These are phyloP conservation scores for Hyppa rectilinea DNA, from an alignment of 2,888 invertebrate species.

Conservation along the genomic window DNA sequence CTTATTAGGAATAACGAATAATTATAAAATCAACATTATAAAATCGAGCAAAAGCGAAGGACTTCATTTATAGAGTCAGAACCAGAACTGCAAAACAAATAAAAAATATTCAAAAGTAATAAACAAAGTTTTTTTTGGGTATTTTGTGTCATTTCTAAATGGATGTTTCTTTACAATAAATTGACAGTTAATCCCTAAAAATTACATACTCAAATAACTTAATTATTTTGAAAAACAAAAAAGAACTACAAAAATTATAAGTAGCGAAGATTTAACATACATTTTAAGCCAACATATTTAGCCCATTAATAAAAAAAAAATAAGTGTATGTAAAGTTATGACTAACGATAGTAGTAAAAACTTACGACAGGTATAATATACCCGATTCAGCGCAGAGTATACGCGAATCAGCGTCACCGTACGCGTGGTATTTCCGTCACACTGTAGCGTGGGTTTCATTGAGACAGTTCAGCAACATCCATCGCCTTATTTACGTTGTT, in stretches of 20 bases:
- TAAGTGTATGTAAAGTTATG: not conserved
- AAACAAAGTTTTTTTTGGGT: conserved; percentile 21
- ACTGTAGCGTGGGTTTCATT: too few relatives aligned
- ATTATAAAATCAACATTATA: not conserved
- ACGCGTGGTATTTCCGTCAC: too few relatives aligned
- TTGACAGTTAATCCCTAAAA: not conserved
- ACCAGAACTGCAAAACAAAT: not conserved
- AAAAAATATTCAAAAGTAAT: too few relatives aligned
- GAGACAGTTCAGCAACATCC: too few relatives aligned
- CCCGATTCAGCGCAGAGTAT: not conserved
- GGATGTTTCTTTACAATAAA: not conserved
- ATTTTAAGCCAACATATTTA: not conserved
- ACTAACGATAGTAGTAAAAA: not conserved
- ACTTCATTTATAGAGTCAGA: too few relatives aligned
- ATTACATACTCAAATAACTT: too few relatives aligned
- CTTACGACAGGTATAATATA: too few relatives aligned
- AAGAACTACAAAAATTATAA: not conserved
- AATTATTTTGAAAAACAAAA: not conserved
- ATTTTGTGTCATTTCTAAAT: not conserved
- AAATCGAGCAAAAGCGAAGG: not conserved
- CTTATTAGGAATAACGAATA: not conserved
- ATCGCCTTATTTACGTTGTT: too few relatives aligned
- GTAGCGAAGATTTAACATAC: not conserved
- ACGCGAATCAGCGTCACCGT: not conserved
- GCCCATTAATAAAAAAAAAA: not conserved